These are phyloP conservation scores for Triops cancriformis DNA, from an alignment of 1,140 invertebrate genomes.

Conservation along the genomic window DNA sequence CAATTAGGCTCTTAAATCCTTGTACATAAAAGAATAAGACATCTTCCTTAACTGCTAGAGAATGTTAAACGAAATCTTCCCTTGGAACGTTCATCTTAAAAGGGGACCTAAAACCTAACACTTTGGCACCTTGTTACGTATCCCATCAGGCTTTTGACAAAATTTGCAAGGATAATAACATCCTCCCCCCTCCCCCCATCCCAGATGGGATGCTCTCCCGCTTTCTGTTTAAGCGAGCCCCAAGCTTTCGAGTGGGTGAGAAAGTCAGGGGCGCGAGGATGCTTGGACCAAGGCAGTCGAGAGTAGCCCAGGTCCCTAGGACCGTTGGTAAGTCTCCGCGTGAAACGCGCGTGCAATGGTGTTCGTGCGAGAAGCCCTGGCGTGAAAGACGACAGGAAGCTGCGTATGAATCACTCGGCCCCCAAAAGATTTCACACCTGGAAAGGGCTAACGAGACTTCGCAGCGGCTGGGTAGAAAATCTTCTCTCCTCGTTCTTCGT, in stretches of 20 bases:
- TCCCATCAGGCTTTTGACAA: background rate
- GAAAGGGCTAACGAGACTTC: constrained; percentile 9
- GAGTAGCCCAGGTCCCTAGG: background rate
- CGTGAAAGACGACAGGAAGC: constrained; percentile 9
- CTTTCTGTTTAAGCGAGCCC: background rate
- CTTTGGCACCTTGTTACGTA: constrained; percentile 10
- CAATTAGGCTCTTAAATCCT: background rate
- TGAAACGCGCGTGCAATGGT: constrained; percentile 11
- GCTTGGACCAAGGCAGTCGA: background rate
- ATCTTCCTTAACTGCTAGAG: background rate
- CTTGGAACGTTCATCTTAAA: background rate
- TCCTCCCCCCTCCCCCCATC: too few species aligned
- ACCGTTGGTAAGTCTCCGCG: background rate
- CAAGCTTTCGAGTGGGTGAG: background rate
- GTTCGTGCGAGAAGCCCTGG: background rate
- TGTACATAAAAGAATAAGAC: background rate
- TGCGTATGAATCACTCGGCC: constrained; percentile 12
- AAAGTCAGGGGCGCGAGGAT: background rate
- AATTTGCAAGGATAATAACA: background rate
- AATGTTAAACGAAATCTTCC: background rate
- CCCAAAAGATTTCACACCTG: constrained; percentile 13
- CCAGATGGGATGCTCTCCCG: background rate
- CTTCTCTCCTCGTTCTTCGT: background rate
- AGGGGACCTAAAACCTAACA: background rate
- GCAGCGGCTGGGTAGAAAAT: background rate